These are phyloP conservation scores for Limonius californicus DNA, from an alignment of 1,140 invertebrate genomes.

Conservation along the genomic window DNA sequence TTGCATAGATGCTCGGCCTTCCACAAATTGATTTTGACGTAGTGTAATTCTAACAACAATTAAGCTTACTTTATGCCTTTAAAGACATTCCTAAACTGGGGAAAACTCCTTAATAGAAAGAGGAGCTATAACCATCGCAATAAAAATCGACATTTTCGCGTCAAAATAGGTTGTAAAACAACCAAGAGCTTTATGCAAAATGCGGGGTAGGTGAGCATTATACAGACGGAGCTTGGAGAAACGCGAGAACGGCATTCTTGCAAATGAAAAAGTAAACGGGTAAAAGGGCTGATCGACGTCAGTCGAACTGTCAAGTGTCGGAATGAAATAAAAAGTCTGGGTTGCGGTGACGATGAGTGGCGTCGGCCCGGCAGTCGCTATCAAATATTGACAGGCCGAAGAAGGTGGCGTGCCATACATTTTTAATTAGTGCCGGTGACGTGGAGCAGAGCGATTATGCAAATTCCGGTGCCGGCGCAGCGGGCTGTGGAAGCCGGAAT, in stretches of 20 bases:
- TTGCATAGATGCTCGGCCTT: too few species aligned
- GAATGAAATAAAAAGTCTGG: slow-evolving; percentile 3
- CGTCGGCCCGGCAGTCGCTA: slow-evolving; percentile 20
- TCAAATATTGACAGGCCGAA: slow-evolving; percentile 33
- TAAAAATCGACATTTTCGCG: too few species aligned
- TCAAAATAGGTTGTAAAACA: too few species aligned
- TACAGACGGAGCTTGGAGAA: too few species aligned
- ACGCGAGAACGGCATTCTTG: neutral
- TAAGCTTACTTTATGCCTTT: too few species aligned
- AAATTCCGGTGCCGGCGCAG: slow-evolving; percentile 36
- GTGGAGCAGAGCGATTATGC: slow-evolving; percentile 37
- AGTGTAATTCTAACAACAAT: too few species aligned
- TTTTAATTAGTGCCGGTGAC: slow-evolving; percentile 39
- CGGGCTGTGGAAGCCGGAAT: slow-evolving; percentile 32
- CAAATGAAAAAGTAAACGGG: slow-evolving; percentile 10
- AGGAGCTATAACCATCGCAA: too few species aligned
- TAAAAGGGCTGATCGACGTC: slow-evolving; percentile 10
- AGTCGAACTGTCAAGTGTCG: slow-evolving; percentile 6
- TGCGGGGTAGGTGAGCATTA: too few species aligned
- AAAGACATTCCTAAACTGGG: too few species aligned
- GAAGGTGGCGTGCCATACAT: slow-evolving; percentile 39
- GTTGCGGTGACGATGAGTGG: slow-evolving; percentile 28
- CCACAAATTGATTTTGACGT: too few species aligned
- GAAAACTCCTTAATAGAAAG: too few species aligned
- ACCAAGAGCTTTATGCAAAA: too few species aligned